Conservation (phyloP, 2,888 invertebrate species). For the Notodonta ziczac region DNA sequence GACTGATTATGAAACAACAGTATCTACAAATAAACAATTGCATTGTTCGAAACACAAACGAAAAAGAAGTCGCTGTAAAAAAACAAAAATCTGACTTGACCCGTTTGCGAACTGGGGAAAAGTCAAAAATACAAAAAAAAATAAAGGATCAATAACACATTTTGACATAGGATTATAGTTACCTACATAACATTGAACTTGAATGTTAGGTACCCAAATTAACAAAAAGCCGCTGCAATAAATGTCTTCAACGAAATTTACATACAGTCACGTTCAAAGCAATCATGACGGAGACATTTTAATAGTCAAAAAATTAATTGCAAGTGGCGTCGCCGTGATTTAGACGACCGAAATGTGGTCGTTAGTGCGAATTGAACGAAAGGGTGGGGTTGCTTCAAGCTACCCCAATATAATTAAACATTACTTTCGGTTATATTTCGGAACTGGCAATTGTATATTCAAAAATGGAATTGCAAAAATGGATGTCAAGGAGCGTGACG, state of each 20-base stretch:
- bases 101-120: too few species aligned
- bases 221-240: not conserved
- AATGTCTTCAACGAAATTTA: constrained; percentile 15
- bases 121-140: too few species aligned
- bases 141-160: too few species aligned
- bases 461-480: constrained; percentile 24
- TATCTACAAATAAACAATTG: too few species aligned
- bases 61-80: too few species aligned
- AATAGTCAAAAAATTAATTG: constrained; percentile 76
- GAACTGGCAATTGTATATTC: constrained; percentile 38
- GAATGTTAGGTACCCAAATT: too few species aligned
- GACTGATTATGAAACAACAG: not conserved
- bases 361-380: constrained; percentile 76
- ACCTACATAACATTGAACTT: too few species aligned
- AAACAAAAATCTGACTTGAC: too few species aligned
- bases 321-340: constrained; percentile 74
- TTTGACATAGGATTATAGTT: too few species aligned
- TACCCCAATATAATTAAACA: constrained; percentile 74
- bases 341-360: constrained; percentile 76
- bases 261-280: constrained; percentile 38
- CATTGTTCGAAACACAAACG: too few species aligned
- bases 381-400: constrained; percentile 62
- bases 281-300: constrained; percentile 55
- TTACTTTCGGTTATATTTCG: constrained; percentile 53
- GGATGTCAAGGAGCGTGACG: constrained; percentile 21